Evolutionary conservation across 2,113 vertebrate genomes (phyloP), one percentile per base, ranked within the genome.

Genomic region (Struthidea cinerea): DNA sequence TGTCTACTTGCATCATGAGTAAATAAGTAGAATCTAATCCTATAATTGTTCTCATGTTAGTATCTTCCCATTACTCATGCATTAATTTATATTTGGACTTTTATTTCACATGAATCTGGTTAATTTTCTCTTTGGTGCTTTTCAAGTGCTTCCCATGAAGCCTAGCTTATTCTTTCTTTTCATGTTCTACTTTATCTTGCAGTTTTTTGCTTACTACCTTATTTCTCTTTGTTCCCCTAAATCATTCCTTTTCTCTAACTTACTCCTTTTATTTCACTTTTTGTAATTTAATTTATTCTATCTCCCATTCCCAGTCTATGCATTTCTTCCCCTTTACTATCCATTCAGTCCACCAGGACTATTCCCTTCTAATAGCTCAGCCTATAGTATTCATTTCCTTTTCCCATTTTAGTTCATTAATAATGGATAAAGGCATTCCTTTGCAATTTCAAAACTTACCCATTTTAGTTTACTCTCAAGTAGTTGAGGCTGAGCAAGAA

Each of bases 341-440:
- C 39, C 77, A 80, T 84, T 90, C 69, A 94, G 57, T 55, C 39
- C 56, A 90, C 7, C 20, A 89, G 20, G 76, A 74, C 50, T 46
- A 91, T 86, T 95, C 35, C 20, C 14, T 55, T 90, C 52, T 95
- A 95, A 90, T 59, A 76, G 79, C 75, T 96, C 67, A 85, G 21
- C 44, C 60, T 49, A 63, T 22, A 76, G 33, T 78, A 73, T 65
- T 90, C 4, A 87, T 90, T 94, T 95, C 42, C 47, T 93, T 95
- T 93, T 88, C 39, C 71, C 37, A 84, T 83, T 81, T 76, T 75
- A 73, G 44, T 91, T 95, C 67, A 92, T 59, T 83, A 67, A 69
- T 87, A 81, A 92, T 75, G 87, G 93, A 95, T 92, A 93, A 93
- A 96, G 79, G 49, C 41, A 92, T 85, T 86, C 35, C 52, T 95